A percentile compares a stretch with the other conserved stretches of the same genome.
Conservation (phyloP, 2,888 invertebrate species). For the Orthosia cruda region DNA sequence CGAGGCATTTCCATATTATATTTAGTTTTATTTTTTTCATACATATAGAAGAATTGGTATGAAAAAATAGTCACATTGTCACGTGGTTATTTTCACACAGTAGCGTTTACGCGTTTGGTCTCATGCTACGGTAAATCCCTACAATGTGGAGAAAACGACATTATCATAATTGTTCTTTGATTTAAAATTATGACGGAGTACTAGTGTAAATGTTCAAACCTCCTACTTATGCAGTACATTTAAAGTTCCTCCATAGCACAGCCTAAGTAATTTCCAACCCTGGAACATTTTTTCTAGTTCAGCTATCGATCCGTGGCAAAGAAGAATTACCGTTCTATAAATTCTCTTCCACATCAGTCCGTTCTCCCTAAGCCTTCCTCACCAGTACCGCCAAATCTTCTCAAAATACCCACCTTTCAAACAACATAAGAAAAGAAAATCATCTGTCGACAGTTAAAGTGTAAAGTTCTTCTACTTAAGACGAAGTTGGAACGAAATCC, state of each 20-base stretch:
- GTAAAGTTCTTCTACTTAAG: slow-evolving; percentile 64
- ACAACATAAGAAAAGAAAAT: slow-evolving; percentile 54
- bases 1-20: too few relatives aligned
- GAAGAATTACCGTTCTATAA: not conserved
- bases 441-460: slow-evolving; percentile 62
- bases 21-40: too few relatives aligned
- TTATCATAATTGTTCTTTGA: too few relatives aligned
- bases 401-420: slow-evolving; percentile 53
- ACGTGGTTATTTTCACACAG: not conserved
- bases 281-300: not conserved
- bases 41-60: not conserved
- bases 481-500: slow-evolving; percentile 65
- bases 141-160: not conserved
- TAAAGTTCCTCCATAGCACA: too few relatives aligned
- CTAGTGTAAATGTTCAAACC: not conserved
- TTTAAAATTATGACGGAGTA: too few relatives aligned
- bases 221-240: too few relatives aligned
- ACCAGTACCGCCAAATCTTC: not conserved
- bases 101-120: not conserved
- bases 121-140: not conserved
- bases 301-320: not conserved
- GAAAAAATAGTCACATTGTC: not conserved
- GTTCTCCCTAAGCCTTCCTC: not conserved
- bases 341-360: not conserved
- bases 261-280: too few relatives aligned